phyloP scores from a whole-genome alignment of 2,888 invertebrate genomes.

The Listrodromus nycthemerus region DNA sequence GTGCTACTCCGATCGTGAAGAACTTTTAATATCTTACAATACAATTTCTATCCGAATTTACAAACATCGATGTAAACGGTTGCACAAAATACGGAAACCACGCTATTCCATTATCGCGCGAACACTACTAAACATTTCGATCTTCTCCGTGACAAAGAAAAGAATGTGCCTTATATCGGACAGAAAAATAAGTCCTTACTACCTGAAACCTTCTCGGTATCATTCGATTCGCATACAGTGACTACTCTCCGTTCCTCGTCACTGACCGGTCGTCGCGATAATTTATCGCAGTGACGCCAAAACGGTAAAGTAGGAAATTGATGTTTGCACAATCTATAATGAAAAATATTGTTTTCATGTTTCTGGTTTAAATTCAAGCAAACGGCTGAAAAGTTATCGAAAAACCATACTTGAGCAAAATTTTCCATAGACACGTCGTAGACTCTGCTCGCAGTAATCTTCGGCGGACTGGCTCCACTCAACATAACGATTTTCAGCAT shows the following conservation, averaged over 20 bases:
- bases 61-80: not conserved
- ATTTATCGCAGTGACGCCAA: constrained; percentile 1
- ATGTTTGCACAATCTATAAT: not conserved
- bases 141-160: not conserved
- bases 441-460: not conserved
- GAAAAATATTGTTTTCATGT: not conserved
- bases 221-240: not conserved
- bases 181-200: not conserved
- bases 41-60: not conserved
- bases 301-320: constrained; percentile 1
- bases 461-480: not conserved
- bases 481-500: constrained; percentile 5
- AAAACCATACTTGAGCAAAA: not conserved
- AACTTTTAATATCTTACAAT: not conserved
- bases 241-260: not conserved
- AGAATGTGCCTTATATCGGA: not conserved
- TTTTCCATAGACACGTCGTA: constrained; percentile 7
- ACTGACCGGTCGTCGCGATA: not conserved
- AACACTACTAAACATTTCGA: not conserved
- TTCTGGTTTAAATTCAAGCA: not conserved
- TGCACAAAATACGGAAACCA: not conserved
- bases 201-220: not conserved
- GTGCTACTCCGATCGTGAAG: not conserved
- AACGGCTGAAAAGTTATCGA: not conserved
- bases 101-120: no score